Conservation (phyloP, 2,888 invertebrate species). For the Thymelicus lineola region DNA sequence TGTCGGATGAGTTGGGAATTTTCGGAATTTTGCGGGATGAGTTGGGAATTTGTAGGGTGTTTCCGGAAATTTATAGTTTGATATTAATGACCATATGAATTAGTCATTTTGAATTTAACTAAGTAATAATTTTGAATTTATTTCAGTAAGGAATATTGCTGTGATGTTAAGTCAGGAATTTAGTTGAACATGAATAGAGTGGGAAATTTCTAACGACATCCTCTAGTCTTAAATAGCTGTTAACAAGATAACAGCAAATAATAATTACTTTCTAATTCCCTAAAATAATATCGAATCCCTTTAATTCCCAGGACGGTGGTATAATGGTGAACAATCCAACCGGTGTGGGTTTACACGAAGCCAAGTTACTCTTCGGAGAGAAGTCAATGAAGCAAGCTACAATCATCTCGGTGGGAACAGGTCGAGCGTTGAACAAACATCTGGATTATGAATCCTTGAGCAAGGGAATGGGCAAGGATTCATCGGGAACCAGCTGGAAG, state of each 20-base stretch:
- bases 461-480: conserved; percentile 51
- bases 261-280: too few relatives aligned
- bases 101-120: too few relatives aligned
- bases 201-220: too few relatives aligned
- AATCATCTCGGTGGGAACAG: conserved; percentile 94
- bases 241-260: too few relatives aligned
- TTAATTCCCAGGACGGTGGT: conserved; percentile 88
- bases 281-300: too few relatives aligned
- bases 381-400: conserved; percentile 87
- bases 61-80: background rate
- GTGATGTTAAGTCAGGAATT: too few relatives aligned
- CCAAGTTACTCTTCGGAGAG: conserved; percentile 92
- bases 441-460: conserved; percentile 58
- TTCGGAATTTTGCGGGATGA: background rate
- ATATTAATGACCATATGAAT: too few relatives aligned
- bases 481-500: conserved; percentile 86
- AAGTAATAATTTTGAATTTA: too few relatives aligned
- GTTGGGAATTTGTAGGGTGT: too few relatives aligned
- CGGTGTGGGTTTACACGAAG: conserved; percentile 95
- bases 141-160: too few relatives aligned
- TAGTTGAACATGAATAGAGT: too few relatives aligned
- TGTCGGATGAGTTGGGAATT: background rate
- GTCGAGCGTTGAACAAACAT: conserved; percentile 77
- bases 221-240: too few relatives aligned
- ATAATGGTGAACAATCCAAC: conserved; percentile 95